These are phyloP conservation scores for Percopsis transmontana DNA, from an alignment of 2,113 vertebrate genomes.

Conservation along the genomic window DNA sequence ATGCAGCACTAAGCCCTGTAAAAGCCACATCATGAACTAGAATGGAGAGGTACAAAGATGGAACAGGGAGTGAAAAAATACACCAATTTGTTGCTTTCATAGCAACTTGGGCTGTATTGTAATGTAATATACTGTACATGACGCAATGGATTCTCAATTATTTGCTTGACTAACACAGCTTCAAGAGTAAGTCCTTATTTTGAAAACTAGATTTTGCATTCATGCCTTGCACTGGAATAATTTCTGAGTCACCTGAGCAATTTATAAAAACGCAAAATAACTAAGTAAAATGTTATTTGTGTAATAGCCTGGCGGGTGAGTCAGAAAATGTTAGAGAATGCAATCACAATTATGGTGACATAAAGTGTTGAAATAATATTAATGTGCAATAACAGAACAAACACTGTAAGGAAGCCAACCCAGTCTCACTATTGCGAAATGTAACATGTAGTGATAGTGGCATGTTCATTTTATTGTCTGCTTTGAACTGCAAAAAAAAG, in stretches of 20 bases:
- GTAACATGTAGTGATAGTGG: no score
- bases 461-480: no score
- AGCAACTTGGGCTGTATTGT: no score
- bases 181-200: no score
- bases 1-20: neutral
- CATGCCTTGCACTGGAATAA: neutral
- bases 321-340: no score
- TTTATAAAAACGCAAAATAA: neutral
- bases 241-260: neutral
- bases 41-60: neutral
- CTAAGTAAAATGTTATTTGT: neutral
- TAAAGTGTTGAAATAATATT: neutral
- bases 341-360: conserved; percentile 6
- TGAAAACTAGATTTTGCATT: neutral
- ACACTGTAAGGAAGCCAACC: no score
- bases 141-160: no score
- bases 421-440: no score
- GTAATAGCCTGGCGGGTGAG: neutral
- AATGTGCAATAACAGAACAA: no score
- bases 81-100: neutral
- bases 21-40: neutral
- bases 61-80: neutral
- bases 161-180: no score
- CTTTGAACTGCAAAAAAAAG: no score
- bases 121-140: no score